Evolutionary conservation across 2,113 vertebrate species (phyloP), one percentile per base, ranked within the genome.

Genomic region (Menidia beryllina): DNA sequence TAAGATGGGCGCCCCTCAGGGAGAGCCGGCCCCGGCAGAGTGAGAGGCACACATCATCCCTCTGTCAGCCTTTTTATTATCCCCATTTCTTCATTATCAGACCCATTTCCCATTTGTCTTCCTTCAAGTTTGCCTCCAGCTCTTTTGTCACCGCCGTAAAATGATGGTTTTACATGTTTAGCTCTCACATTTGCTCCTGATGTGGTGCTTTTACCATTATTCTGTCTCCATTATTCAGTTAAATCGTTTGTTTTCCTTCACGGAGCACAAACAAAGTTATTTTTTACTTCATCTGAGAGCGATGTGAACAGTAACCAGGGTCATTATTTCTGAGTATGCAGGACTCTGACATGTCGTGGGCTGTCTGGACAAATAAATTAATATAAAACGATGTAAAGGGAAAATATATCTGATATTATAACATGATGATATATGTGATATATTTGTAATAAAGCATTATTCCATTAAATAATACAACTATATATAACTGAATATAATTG

Each of bases 1-100:
- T 68, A 75, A 82, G 75, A 85, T 64, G 73, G 67, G 62, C 23
- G 2, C 77, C 88, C 88, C 88, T 75, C 59, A 5, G 77, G 87
- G 83, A 60, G 81, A 73, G 49, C 72, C 60, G 81, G 75, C 83
- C 77, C 69, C 67, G 55, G 82, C 87, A 60, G 65, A 84, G 69
- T 59, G 77, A 82, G 84, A 75, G 62, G 68, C 67, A 82, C 77
- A 72, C 81, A 26, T 55, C 81, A 58, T 62, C 26, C 57, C 39
- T 9, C 64, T 67, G 69, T 48, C 27, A 30, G 52, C 52, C 15
- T 57, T 34, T 39, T 56, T 47, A 59, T 59, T 59, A 64, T 47
- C 45, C 53, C 72, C 75, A 5, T 72, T 70, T 76, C 27, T 80
- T 62, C 79, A 66, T 54, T 17, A 14, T 66, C 48, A 0, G 63